Percentiles rank a stretch among this genome's conserved stretches.
These are phyloP conservation scores for Tenebrosternarchus preto DNA, from an alignment of 2,113 vertebrate species.

Conservation along the genomic window DNA sequence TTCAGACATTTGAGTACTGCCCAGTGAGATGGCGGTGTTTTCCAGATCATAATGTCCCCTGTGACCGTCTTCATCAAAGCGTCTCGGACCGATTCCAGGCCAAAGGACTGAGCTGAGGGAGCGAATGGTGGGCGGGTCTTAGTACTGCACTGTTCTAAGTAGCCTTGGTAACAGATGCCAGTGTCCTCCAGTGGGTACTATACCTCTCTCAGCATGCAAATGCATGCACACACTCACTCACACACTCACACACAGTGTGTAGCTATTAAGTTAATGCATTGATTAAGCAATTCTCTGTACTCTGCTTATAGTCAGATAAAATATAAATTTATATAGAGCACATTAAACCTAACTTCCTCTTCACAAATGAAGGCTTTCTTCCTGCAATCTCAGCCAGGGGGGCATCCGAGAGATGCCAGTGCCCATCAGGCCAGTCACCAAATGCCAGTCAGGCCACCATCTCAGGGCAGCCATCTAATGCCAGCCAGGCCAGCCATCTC, in stretches of 20 bases:
- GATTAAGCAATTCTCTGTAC: too few relatives aligned
- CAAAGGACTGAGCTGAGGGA: conserved; percentile 29
- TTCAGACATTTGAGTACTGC: conserved; percentile 41
- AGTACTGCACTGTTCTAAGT: background rate
- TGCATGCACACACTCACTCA: conserved; percentile 13
- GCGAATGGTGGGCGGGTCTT: conserved; percentile 44
- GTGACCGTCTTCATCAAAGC: conserved; percentile 45
- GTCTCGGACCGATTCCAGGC: conserved; percentile 42
- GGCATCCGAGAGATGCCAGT: conserved; percentile 30
- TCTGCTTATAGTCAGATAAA: too few relatives aligned
- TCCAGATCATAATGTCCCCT: conserved; percentile 44
- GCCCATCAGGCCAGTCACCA: conserved; percentile 22
- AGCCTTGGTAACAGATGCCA: conserved; percentile 20
- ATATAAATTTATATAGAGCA: too few relatives aligned
- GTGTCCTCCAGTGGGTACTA: conserved; percentile 5
- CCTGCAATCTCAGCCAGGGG: too few relatives aligned
- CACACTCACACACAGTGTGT: background rate
- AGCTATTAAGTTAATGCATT: conserved; percentile 10
- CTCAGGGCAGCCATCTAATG: conserved; percentile 51
- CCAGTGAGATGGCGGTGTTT: conserved; percentile 21
- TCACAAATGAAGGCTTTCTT: background rate
- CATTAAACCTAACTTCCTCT: too few relatives aligned
- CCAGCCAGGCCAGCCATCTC: too few relatives aligned
- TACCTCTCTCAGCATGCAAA: background rate
- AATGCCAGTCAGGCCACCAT: conserved; percentile 65